Base-by-base conservation (phyloP, 2,888 invertebrate species). In the Mimachlamys varia region DNA sequence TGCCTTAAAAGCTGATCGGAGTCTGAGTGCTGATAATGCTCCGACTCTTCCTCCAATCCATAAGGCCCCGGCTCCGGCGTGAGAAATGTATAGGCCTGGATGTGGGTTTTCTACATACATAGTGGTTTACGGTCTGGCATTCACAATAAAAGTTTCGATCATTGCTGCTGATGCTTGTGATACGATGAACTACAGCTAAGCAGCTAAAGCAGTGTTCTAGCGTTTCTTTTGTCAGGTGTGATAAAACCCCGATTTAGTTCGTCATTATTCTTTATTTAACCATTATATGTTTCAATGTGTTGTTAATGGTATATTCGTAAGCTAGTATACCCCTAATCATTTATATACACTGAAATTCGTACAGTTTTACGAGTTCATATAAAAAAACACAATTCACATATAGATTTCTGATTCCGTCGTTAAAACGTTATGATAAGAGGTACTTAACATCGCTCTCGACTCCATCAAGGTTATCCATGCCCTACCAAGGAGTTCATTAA, bases 11-110 rank as follows among this genome's bases (percentile, higher is more conserved):
- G 76, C 76, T 33, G 76, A 76, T 76, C 76, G 33, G 76, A 76
- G 76, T 22, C 76, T 76, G 76, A 76, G 76, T 76, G 76, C 76
- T 76, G 76, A 76, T 76, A 76, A 76, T 76, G 76, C 76, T 76
- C 12, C 33, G 27, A 76, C 76, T 76, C 76, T 76, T 27, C 33
- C 76, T 76, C 76, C 76, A 33, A 76, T 76, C 76, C 33, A 76
- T 76, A 76, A 33, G 76, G 76, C 76, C 33, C 76, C 76, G 13
- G 76, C 76, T 27, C 27, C 76, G 33, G 76, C 76, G 76, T 76
- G 76, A 76, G 19, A 76, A 76, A 76, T 19, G 76, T 76, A 76
- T 76, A 76, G 33, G 76, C 33, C 33, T 33, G 76, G 17, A 76
- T 33, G 76, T 76, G 33, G 76, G 33, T 22, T 33, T 76, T 76